Conservation (phyloP, 2,797 vertebrate species). For the Pseudochirops corinnae region DNA sequence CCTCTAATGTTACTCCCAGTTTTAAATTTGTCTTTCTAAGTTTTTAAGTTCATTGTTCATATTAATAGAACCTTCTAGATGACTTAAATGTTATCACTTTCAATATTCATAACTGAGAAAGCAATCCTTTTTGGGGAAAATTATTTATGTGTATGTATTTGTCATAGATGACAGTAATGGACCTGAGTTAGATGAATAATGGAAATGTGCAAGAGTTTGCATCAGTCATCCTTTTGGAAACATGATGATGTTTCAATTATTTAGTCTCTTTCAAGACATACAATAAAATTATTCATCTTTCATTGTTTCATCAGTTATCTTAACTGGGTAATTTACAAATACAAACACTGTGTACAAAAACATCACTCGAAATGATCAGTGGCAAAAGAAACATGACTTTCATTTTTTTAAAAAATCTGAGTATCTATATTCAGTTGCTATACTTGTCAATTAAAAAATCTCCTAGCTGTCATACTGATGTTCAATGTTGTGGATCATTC, state of each 20-base stretch:
- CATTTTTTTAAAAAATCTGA: not conserved
- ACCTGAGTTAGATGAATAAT: not conserved
- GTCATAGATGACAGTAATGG: not conserved
- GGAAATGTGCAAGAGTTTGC: not conserved
- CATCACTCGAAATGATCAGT: not conserved
- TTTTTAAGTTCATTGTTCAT: not conserved
- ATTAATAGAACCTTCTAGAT: not conserved
- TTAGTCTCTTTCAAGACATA: not conserved
- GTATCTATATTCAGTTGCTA: not conserved
- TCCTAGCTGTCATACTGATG: not conserved
- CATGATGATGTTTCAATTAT: not conserved
- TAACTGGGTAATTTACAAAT: not conserved
- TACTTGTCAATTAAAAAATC: not conserved
- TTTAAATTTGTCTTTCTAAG: not conserved
- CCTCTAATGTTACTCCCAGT: not conserved
- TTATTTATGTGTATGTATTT: not conserved
- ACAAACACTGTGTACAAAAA: not conserved
- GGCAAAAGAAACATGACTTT: not conserved
- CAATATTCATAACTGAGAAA: not conserved
- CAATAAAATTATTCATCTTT: not conserved
- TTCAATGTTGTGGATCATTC: not conserved
- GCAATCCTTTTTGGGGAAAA: not conserved
- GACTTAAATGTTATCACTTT: not conserved
- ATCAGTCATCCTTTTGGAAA: not conserved
- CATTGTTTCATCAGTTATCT: not conserved